phyloP scores from a whole-genome alignment of 1,140 invertebrate genomes.

The Eriosoma lanigerum region DNA sequence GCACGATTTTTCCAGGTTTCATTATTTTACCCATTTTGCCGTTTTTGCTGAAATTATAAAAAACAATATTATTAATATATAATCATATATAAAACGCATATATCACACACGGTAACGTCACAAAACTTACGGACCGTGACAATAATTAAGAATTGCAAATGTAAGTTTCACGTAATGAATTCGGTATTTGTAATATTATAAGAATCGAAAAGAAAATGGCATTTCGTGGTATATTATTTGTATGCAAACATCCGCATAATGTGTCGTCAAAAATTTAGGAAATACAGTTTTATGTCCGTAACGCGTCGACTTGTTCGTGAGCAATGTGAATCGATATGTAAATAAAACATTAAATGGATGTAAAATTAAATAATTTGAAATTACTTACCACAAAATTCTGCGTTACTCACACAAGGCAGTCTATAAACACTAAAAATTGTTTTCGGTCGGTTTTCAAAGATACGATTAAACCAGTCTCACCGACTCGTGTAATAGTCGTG shows the following conservation, averaged over 20 bases:
- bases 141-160: no score
- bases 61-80: neutral
- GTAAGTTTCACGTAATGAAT: no score
- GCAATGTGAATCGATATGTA: neutral
- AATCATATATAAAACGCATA: neutral
- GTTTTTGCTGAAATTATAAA: constrained; percentile 40
- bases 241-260: no score
- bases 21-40: constrained; percentile 94
- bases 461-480: neutral
- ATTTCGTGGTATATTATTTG: neutral
- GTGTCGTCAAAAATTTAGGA: neutral
- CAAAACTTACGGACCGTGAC: no score
- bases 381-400: constrained; percentile 36
- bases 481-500: constrained; percentile 15
- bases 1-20: constrained; percentile 96
- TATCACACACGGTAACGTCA: neutral
- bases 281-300: neutral
- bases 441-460: constrained; percentile 28
- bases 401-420: constrained; percentile 36
- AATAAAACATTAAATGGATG: neutral
- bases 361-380: neutral
- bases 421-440: constrained; percentile 36
- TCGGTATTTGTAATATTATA: no score
- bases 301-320: neutral
- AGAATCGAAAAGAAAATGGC: no score